A percentile compares a stretch with the other conserved stretches of the same genome.
Evolutionary conservation across 1,140 invertebrate genomes (phyloP).

Genomic region (Eufriesea mexicana): DNA sequence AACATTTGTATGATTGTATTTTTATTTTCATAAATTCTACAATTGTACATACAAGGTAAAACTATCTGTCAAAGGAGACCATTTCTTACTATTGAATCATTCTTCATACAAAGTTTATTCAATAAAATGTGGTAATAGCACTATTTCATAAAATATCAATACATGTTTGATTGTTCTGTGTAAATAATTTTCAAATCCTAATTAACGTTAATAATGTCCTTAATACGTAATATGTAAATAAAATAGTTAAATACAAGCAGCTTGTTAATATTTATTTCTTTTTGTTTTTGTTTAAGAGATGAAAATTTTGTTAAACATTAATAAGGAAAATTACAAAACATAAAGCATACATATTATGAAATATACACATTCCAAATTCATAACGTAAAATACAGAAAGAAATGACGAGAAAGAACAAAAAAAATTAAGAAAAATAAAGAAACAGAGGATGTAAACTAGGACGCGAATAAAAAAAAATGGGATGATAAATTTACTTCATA

Average conservation of each 20-base stretch:
- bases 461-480: not conserved
- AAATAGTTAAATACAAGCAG: too few relatives aligned
- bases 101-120: not conserved
- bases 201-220: not conserved
- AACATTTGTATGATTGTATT: constrained; percentile 73
- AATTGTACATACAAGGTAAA: constrained; percentile 17
- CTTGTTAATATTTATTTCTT: too few relatives aligned
- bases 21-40: constrained; percentile 60
- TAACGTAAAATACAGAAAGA: not conserved
- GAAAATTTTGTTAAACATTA: too few relatives aligned
- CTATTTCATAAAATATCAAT: too few relatives aligned
- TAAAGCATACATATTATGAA: too few relatives aligned
- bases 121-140: not conserved
- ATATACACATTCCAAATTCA: not conserved
- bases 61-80: constrained; percentile 47
- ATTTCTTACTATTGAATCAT: constrained; percentile 51
- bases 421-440: not conserved
- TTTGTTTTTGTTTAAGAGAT: too few relatives aligned
- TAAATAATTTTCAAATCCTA: not conserved
- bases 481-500: not conserved
- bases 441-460: not conserved
- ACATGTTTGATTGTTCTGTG: too few relatives aligned
- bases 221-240: too few relatives aligned
- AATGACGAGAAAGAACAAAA: too few relatives aligned
- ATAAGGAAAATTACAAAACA: too few relatives aligned